Evolutionary conservation across 2,888 invertebrate species (phyloP), one percentile per base, ranked within the genome.

Genomic region (Nasonovia ribisnigri): DNA sequence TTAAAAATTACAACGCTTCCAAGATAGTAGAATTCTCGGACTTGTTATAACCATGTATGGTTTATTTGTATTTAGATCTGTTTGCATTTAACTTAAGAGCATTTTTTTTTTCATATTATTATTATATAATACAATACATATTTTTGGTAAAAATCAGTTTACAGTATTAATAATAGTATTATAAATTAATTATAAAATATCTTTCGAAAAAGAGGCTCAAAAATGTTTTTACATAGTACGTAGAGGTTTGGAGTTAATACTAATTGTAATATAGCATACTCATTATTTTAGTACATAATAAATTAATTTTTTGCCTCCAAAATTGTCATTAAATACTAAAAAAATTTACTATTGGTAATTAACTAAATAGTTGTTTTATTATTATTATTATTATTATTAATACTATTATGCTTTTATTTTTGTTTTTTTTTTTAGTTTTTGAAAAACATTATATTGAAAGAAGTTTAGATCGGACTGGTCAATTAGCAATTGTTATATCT

Each of bases 401-500:
- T 11, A 84, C 16, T 1, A 20, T 20, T 42, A 42, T 84, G 1
- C 36, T 84, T 42, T 20, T 24, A 24, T 84, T 24, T 43, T 84
- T 42, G 42, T 48, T 51, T 94, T 77, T 88, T 91, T 95, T 96
- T 96, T 87, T 96, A 98, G 99, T 99, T 24, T 99, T 99, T 96
- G 99, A 99, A 96, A 99, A 99, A 95, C 99, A 99, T 96, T 99
- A 99, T 96, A 96, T 99, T 95, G 99, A 99, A 96, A 97, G 99
- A 94, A 99, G 99, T 95, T 99, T 99, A 96, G 99, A 99, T 96
- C 97, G 99, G 94, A 99, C 99, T 0, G 99, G 99, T 0, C 99
- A 99, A 95, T 96, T 99, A 43, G 99, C 99, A 92, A 99, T 99
- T 20, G 99, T 99, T 0, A 98, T 99, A 94, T 99, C 99, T 2